phyloP scores from a whole-genome alignment of 1,140 invertebrate species.

The Pararge aegeria region DNA sequence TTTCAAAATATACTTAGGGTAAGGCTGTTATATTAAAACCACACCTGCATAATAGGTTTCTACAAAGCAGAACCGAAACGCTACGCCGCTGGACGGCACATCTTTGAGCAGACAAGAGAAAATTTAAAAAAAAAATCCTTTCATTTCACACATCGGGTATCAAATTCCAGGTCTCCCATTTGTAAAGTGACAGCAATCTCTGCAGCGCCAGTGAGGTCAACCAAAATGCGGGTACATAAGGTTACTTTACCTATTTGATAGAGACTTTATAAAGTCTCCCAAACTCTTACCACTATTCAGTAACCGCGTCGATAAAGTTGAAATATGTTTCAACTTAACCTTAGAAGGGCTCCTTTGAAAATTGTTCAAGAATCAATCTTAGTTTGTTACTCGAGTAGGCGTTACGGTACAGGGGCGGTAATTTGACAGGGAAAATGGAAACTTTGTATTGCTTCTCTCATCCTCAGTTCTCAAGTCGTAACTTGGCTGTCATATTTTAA shows the following conservation, averaged over 20 bases:
- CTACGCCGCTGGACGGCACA: no score
- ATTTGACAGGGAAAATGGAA: slow-evolving; percentile 36
- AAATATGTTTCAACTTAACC: not conserved
- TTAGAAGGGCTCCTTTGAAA: not conserved
- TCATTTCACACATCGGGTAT: no score
- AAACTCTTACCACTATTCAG: not conserved
- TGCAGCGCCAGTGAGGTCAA: no score
- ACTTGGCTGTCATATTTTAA: slow-evolving; percentile 33
- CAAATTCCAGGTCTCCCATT: no score
- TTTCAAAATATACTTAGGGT: no score
- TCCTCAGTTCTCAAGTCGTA: slow-evolving; percentile 29
- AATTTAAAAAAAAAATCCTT: no score
- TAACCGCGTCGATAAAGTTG: not conserved
- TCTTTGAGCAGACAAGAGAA: no score
- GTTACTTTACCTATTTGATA: not conserved
- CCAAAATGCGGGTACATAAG: no score
- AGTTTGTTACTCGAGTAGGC: slow-evolving; percentile 25
- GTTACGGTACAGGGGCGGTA: slow-evolving; percentile 20
- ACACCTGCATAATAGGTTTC: no score
- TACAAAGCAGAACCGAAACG: no score
- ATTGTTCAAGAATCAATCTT: slow-evolving; percentile 27
- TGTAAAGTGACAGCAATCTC: no score
- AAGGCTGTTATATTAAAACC: no score
- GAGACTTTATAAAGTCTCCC: not conserved
- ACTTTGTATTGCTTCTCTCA: slow-evolving; percentile 34